These are phyloP conservation scores for Odobenus rosmarus DNA, from an alignment of 2,113 vertebrate genomes.

Conservation along the genomic window DNA sequence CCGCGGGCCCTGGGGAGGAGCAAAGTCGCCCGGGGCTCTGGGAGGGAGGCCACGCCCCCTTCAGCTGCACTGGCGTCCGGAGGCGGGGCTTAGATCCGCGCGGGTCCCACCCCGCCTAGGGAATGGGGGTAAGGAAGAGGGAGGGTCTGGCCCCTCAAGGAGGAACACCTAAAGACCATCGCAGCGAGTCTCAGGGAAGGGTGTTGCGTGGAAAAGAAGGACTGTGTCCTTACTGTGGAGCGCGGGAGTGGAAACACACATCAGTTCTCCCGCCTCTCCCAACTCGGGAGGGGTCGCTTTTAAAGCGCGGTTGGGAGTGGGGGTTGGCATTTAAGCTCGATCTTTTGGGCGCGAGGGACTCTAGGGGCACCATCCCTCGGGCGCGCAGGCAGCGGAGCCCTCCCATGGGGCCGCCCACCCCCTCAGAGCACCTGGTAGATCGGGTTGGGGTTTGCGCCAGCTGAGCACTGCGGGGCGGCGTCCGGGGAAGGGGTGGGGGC, in stretches of 20 bases:
- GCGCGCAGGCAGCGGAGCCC: neutral
- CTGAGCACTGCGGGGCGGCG: conserved; percentile 83
- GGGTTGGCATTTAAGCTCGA: conserved; percentile 13
- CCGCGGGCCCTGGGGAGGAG: neutral
- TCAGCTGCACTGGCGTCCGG: neutral
- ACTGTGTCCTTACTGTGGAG: neutral
- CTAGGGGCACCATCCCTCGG: neutral
- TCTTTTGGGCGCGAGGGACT: neutral
- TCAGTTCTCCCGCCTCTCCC: neutral
- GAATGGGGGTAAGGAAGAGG: neutral
- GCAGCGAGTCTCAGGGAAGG: neutral
- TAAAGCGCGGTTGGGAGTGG: conserved; percentile 49
- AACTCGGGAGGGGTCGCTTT: conserved; percentile 45
- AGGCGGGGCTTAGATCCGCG: neutral
- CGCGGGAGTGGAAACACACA: neutral
- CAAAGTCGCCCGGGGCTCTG: accelerated
- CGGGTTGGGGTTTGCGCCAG: conserved; percentile 87
- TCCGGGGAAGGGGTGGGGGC: conserved; percentile 83
- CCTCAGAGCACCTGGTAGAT: conserved; percentile 96
- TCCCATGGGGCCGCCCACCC: neutral
- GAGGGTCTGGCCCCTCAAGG: neutral
- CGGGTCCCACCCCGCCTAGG: neutral
- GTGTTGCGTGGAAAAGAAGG: neutral
- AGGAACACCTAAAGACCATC: neutral
- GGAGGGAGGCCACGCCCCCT: neutral